Conservation (phyloP, 1,140 invertebrate species). For the Drosophila takahashii region DNA sequence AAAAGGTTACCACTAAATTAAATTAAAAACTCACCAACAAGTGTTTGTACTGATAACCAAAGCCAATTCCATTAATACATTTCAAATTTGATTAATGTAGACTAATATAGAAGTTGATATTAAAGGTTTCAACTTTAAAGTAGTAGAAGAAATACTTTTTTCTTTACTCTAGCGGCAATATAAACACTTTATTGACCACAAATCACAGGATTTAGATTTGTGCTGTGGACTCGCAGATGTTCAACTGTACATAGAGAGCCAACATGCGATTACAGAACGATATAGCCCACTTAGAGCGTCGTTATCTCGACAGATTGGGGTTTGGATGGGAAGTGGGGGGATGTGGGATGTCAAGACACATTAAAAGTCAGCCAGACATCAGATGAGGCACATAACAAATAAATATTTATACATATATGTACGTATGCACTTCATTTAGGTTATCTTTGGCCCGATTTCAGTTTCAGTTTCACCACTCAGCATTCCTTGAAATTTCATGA, state of each 20-base stretch:
- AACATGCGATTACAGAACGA: conserved; percentile 1
- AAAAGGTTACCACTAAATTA: too few species aligned
- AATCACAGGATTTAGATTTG: conserved; percentile 1
- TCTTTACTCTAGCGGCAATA: neutral
- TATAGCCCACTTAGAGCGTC: conserved; percentile 25
- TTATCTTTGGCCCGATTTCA: conserved; percentile 47
- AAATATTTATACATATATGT: conserved; percentile 40
- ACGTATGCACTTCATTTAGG: conserved; percentile 39
- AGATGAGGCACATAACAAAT: conserved; percentile 38
- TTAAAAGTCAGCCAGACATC: conserved; percentile 21
- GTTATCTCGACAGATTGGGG: conserved; percentile 26
- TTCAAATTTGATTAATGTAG: too few species aligned
- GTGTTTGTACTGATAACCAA: too few species aligned
- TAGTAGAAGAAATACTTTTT: too few species aligned
- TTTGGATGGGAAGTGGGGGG: neutral
- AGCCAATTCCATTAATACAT: too few species aligned
- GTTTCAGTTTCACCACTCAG: neutral
- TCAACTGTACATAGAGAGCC: neutral
- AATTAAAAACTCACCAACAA: too few species aligned
- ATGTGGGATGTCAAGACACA: conserved; percentile 3
- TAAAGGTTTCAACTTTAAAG: too few species aligned
- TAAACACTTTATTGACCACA: neutral
- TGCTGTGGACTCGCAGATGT: neutral
- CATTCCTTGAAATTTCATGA: conserved; percentile 25
- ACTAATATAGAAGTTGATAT: too few species aligned